Conservation (phyloP, 2,113 vertebrate genomes). For the Hystrix brachyura region DNA sequence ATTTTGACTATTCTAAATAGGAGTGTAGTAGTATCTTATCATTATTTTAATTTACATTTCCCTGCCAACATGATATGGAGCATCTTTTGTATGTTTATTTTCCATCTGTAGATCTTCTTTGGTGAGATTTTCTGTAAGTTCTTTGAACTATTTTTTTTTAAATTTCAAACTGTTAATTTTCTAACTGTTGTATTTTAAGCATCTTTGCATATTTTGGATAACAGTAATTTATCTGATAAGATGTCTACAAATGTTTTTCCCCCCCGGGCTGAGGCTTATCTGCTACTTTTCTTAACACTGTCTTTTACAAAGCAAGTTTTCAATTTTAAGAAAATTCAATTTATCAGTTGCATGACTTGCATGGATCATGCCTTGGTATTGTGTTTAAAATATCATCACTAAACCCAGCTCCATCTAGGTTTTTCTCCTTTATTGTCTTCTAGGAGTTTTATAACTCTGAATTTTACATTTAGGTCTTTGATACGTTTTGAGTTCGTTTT, state of each 20-base stretch:
- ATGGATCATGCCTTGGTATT: not conserved
- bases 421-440: not conserved
- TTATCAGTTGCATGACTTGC: not conserved
- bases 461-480: not conserved
- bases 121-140: not conserved
- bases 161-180: not conserved
- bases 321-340: not conserved
- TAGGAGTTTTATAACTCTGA: conserved; percentile 3
- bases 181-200: not conserved
- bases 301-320: not conserved
- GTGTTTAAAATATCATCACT: not conserved
- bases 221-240: not conserved
- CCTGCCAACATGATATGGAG: no score
- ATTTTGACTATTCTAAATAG: not conserved
- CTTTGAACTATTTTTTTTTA: conserved; percentile 1
- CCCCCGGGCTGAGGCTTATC: not conserved
- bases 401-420: not conserved
- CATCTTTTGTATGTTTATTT: not conserved
- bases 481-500: not conserved
- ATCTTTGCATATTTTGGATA: not conserved
- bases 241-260: not conserved
- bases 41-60: not conserved
- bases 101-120: not conserved
- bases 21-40: not conserved
- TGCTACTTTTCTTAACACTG: not conserved